Evolutionary conservation across 2,113 vertebrate species (phyloP), one percentile per base, ranked within the genome.

Genomic region (Ophthalmotilapia sp.): DNA sequence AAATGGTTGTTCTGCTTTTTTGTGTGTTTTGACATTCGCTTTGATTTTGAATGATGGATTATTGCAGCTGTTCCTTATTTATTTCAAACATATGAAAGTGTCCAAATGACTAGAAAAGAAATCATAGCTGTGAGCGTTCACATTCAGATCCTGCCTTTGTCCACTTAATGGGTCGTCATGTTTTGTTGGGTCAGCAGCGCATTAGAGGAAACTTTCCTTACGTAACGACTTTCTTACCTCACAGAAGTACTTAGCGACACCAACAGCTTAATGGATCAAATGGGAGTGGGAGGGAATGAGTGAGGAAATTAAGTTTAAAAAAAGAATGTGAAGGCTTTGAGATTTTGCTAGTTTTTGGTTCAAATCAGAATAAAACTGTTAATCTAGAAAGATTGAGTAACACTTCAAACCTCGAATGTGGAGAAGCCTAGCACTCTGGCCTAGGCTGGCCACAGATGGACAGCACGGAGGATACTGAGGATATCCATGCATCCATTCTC

Each of bases 121-220:
- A 53, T 83, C n/a, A n/a, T 29, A 8, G 31, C 81, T 4, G 5
- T 77, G 36, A 80, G 38, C 47, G 80, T 79, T 83, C 53, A 49
- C 56, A 21, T 49, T 79, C n/a, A 60, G 65, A 91, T 81, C 58
- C 87, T 58, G 79, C 47, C 10, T 26, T 60, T 47, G 75, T 86
- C 14, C 47, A 80, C 80, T 55, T 92, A 91, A 92, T 91, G 86
- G 82, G 14, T 86, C 85, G 88, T 91, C 73, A 29, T 90, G 75
- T 7, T 31, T 38, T 88, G 73, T 87, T 83, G 86, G 93, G 90
- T 95, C 94, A 94, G 87, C 80, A 82, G 85, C 82, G 85, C 89
- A 90, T 92, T 91, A 92, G 56, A 84, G 79, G 56, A 87, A 84
- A 88, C 88, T 93, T 93, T 87, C 40, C 88, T 95, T 94, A 94